phyloP scores from a whole-genome alignment of 2,113 vertebrate species.

The Catharus fuscescens region DNA sequence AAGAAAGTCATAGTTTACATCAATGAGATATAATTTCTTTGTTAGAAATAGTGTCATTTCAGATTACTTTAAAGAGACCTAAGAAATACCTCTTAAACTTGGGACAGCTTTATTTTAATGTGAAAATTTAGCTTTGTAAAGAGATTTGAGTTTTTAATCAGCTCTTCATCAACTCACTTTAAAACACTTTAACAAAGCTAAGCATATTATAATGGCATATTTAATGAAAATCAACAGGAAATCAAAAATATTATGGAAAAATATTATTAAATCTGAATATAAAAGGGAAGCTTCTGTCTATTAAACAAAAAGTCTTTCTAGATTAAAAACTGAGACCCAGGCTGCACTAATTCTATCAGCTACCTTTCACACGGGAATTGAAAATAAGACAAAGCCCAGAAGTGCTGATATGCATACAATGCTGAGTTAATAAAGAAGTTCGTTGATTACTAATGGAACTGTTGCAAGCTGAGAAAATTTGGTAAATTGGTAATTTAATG shows the following conservation, averaged over 20 bases:
- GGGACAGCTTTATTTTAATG: neutral
- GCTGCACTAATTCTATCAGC: neutral
- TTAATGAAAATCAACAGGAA: slow-evolving; percentile 9
- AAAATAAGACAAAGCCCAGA: neutral
- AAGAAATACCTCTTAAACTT: neutral
- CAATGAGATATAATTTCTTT: neutral
- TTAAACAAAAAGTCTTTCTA: neutral
- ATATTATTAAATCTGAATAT: neutral
- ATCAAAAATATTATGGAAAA: neutral
- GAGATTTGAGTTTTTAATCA: neutral
- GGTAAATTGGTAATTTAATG: neutral
- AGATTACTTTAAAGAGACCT: neutral
- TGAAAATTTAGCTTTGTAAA: neutral
- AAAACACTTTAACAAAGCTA: neutral
- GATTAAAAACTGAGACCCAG: neutral
- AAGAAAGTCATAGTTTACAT: neutral
- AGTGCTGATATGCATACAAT: neutral
- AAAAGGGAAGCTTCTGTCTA: neutral
- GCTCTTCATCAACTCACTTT: neutral
- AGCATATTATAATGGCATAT: neutral
- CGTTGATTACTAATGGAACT: neutral
- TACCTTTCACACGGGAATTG: neutral
- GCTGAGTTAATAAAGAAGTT: neutral
- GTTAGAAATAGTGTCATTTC: neutral
- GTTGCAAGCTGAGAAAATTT: neutral